Percentiles rank a stretch among this genome's conserved stretches.
Conservation (phyloP, 1,140 invertebrate genomes). For the Polypedilum pembai region DNA sequence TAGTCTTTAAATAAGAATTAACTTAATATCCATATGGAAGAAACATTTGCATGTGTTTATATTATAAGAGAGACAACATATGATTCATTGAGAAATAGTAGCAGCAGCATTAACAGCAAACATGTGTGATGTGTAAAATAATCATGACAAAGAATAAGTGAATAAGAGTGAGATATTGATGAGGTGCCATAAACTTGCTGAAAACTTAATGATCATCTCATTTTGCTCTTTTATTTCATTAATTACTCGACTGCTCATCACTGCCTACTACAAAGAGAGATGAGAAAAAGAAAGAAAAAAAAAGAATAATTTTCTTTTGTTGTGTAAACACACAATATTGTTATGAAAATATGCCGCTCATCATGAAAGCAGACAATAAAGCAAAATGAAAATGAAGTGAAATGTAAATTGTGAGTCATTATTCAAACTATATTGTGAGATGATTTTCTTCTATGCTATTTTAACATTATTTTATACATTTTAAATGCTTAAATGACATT, state of each 20-base stretch:
- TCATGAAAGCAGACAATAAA: neutral
- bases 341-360: constrained; percentile 17
- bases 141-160: too few species aligned
- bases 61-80: too few species aligned
- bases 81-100: too few species aligned
- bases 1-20: too few species aligned
- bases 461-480: too few species aligned
- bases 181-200: neutral
- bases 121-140: too few species aligned
- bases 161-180: neutral
- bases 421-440: neutral
- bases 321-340: constrained; percentile 5
- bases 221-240: constrained; percentile 12
- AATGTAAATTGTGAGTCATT: constrained; percentile 3
- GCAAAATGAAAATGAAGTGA: constrained; percentile 15
- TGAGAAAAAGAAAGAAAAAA: neutral
- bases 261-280: too few species aligned
- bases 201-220: constrained; percentile 5
- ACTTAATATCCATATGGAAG: too few species aligned
- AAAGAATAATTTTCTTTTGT: neutral
- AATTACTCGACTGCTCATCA: constrained; percentile 2
- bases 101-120: too few species aligned
- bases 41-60: too few species aligned
- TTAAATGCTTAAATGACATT: too few species aligned
- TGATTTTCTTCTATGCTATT: too few species aligned